A percentile compares a stretch with the other conserved stretches of the same genome.
phyloP scores from a whole-genome alignment of 2,888 invertebrate genomes.

The Amiota mariae region DNA sequence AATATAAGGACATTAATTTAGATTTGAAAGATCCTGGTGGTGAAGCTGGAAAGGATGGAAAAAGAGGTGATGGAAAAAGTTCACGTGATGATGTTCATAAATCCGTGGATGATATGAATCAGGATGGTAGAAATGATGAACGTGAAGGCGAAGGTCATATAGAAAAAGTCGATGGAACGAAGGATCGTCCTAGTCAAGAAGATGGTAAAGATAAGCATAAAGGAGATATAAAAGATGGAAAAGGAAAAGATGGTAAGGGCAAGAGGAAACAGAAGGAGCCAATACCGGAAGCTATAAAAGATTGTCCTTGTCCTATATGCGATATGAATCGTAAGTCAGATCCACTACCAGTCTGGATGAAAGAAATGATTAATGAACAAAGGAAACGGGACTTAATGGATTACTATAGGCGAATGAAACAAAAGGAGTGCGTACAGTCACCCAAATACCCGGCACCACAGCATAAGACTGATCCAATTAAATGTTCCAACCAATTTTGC shows the following conservation, averaged over 20 bases:
- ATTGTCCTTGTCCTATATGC: constrained; percentile 10
- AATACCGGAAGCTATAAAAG: neutral
- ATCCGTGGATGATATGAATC: too few relatives aligned
- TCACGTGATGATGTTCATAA: too few relatives aligned
- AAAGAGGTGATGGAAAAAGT: too few relatives aligned
- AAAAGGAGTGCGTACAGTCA: neutral
- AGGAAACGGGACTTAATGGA: neutral
- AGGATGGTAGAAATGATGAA: too few relatives aligned
- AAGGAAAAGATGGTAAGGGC: neutral
- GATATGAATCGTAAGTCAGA: neutral
- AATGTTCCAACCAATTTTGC: neutral
- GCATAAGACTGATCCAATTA: constrained; percentile 2
- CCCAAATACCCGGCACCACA: neutral
- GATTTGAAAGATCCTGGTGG: too few relatives aligned
- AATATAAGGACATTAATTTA: too few relatives aligned
- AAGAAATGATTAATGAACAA: neutral
- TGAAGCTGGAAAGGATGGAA: too few relatives aligned
- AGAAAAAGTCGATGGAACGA: too few relatives aligned
- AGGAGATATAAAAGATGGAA: neutral
- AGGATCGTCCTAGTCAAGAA: too few relatives aligned
- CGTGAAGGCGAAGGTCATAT: too few relatives aligned
- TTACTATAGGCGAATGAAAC: constrained; percentile 7
- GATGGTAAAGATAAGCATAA: neutral
- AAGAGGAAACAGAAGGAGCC: neutral
- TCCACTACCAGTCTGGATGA: neutral